Evolutionary conservation across 1,140 invertebrate species (phyloP), one percentile per base, ranked within the genome.

Genomic region (Papilio glaucus): DNA sequence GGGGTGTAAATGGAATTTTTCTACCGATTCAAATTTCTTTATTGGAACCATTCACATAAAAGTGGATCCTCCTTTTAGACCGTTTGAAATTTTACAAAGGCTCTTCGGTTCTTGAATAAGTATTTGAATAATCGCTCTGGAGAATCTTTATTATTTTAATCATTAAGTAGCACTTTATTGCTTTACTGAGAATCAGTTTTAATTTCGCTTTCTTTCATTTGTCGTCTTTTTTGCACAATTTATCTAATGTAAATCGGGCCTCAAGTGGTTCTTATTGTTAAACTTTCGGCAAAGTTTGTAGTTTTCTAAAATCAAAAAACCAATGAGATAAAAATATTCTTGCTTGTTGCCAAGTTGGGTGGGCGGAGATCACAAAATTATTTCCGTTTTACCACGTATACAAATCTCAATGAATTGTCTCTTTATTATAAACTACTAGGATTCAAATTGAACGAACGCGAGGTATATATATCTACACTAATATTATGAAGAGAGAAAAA

Each of bases 81-180:
- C 37, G 13, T 65, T 65, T 39, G 37, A 65, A 18, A 65, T 65
- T 18, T 39, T 13, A 12, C n/a, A 41, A 38, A 18, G 6, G n/a
- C 37, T 8, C 62, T 21, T 3, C 37, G n/a, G 15, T 39, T 39
- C 15, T 65, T 65, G 33, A 65, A 65, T 65, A 39, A 65, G 62
- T 65, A 65, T 39, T 65, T 8, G 37, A 65, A 39, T 65, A 38
- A 65, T 65, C 33, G 5, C 49, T 65, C 39, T 24, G 2, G 18
- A 38, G 33, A 37, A 38, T 21, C 37, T 65, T 65, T 39, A 21
- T 18, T 65, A 38, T 65, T 39, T 65, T 13, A n/a, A 24, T 60
- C 21, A 13, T 45, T 70, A 69, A 69, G 61, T 62, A 53, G 29
- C 60, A 57, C 42, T 24, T 53, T 53, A 53, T 53, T 53, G 18